Evolutionary conservation across 2,113 vertebrate species (phyloP).

Genomic region (Octodon degus): DNA sequence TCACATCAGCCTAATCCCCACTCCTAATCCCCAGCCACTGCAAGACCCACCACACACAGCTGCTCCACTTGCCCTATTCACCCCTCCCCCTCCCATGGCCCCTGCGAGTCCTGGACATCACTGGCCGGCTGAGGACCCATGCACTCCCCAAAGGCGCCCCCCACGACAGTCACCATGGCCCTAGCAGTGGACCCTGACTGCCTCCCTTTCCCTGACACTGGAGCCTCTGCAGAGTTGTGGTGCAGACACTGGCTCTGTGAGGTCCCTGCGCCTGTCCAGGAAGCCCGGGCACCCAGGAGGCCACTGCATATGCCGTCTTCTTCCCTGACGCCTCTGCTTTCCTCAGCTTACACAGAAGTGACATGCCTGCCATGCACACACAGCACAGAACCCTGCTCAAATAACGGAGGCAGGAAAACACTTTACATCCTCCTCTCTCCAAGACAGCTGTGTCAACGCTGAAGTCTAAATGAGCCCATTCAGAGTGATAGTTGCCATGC

Average conservation of each 20-base stretch:
- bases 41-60: neutral
- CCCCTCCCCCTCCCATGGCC: rapidly evolving
- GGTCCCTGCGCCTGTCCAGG: neutral
- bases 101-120: rapidly evolving
- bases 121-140: too few species aligned
- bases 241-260: neutral
- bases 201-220: neutral
- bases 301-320: neutral
- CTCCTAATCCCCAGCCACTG: neutral
- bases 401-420: too few species aligned
- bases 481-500: rapidly evolving
- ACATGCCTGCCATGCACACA: rapidly evolving
- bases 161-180: neutral
- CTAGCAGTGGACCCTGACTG: neutral
- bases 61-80: neutral
- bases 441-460: neutral
- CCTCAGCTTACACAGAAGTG: neutral
- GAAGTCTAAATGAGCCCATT: neutral
- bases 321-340: neutral
- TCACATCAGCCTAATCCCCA: rapidly evolving
- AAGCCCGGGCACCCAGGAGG: neutral
- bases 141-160: rapidly evolving
- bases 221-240: neutral
- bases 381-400: rapidly evolving
- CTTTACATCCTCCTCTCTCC: neutral